Percentiles rank a stretch among this genome's conserved stretches.
These are phyloP conservation scores for Enteromius afrohamiltoni DNA, from an alignment of 2,797 vertebrate genomes.

Conservation along the genomic window DNA sequence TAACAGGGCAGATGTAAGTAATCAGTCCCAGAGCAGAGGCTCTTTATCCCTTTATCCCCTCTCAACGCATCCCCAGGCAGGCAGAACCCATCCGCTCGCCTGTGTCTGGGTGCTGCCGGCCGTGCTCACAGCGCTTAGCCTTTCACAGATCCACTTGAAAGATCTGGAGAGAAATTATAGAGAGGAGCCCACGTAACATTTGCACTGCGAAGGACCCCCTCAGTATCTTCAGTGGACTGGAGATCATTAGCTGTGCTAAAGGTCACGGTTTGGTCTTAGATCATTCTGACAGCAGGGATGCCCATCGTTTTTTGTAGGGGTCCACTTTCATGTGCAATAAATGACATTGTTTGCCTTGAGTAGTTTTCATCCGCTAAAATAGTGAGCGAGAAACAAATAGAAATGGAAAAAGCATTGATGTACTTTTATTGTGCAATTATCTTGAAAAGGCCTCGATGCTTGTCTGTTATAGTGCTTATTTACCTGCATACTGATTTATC, in stretches of 20 bases:
- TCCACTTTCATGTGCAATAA: constrained; percentile 31
- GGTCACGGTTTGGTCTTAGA: constrained; percentile 17
- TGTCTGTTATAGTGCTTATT: constrained; percentile 6
- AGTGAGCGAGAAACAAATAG: background rate
- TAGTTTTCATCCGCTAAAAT: background rate
- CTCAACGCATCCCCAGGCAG: constrained; percentile 81
- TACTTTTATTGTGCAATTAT: background rate
- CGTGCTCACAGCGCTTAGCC: constrained; percentile 45
- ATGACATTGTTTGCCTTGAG: constrained; percentile 6
- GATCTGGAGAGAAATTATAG: constrained; percentile 46
- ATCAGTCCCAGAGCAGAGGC: constrained; percentile 84
- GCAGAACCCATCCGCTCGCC: constrained; percentile 67
- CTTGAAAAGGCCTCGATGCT: background rate
- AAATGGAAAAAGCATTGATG: constrained; percentile 4
- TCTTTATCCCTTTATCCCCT: constrained; percentile 93
- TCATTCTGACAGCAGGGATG: constrained; percentile 28
- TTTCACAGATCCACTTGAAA: constrained; percentile 39
- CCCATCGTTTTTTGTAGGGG: constrained; percentile 1
- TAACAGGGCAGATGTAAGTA: constrained; percentile 89
- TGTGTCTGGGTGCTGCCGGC: constrained; percentile 46
- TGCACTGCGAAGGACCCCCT: constrained; percentile 2
- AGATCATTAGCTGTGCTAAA: constrained; percentile 38
- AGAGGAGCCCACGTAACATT: constrained; percentile 20
- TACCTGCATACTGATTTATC: constrained; percentile 1
- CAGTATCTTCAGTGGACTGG: constrained; percentile 21